These are phyloP conservation scores for Atethmia centrago DNA, from an alignment of 2,888 invertebrate genomes.

Conservation along the genomic window DNA sequence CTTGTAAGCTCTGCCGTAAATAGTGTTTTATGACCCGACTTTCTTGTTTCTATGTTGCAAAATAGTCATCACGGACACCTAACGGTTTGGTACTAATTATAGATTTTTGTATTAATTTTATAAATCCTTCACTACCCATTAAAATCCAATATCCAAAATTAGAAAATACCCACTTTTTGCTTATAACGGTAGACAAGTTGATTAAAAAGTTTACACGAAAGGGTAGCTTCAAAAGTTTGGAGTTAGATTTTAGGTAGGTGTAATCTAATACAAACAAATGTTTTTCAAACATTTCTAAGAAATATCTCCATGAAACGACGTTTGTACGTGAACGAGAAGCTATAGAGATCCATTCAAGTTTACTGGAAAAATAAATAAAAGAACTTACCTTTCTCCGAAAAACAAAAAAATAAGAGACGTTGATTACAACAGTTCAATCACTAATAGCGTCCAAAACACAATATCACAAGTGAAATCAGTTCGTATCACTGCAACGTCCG, in stretches of 20 bases:
- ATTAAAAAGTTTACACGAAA: not conserved
- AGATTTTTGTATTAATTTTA: conserved; percentile 16
- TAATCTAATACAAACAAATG: not conserved
- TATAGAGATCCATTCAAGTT: conserved; percentile 27
- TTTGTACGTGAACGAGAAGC: conserved; percentile 1
- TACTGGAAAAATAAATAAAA: conserved; percentile 36
- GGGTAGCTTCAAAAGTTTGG: not conserved
- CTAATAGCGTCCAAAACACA: conserved; percentile 66
- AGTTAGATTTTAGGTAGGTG: not conserved
- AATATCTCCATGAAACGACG: not conserved
- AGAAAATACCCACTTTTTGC: not conserved
- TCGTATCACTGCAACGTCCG: conserved; percentile 75
- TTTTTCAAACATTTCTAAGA: not conserved
- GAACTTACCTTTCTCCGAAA: conserved; percentile 62
- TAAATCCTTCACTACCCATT: not conserved
- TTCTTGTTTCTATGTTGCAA: conserved; percentile 56
- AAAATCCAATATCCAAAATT: conserved; percentile 5
- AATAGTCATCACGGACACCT: conserved; percentile 36
- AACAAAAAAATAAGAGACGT: conserved; percentile 34
- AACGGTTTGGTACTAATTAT: conserved; percentile 61
- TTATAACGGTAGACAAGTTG: not conserved
- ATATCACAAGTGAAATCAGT: conserved; percentile 75
- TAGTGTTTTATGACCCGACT: conserved; percentile 51
- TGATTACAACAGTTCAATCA: conserved; percentile 57
- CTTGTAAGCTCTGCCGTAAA: conserved; percentile 31